Evolutionary conservation across 2,113 vertebrate species (phyloP).

Genomic region (Aptenodytes forsteri): DNA sequence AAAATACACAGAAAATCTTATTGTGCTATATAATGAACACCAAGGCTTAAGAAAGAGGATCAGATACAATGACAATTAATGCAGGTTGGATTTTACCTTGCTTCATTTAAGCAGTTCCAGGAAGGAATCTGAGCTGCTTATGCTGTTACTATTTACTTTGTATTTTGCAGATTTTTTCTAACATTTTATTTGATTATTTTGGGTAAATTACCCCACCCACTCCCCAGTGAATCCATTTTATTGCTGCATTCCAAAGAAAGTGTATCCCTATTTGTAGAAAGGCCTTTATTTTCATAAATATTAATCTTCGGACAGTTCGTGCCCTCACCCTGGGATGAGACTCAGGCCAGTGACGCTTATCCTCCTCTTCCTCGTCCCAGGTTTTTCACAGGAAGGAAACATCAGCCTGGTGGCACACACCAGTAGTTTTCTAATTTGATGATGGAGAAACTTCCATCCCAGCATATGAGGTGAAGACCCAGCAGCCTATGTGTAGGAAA

Average conservation of each 20-base stretch:
- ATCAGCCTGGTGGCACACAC: background rate
- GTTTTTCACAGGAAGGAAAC: background rate
- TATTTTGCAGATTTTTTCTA: background rate
- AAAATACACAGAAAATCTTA: conserved; percentile 4
- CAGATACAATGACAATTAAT: background rate
- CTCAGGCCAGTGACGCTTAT: background rate
- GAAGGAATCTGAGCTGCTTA: background rate
- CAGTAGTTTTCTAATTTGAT: background rate
- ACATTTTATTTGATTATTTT: background rate
- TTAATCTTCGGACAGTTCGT: background rate
- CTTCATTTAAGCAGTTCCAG: background rate
- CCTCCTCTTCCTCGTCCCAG: background rate
- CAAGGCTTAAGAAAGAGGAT: background rate
- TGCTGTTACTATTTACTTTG: background rate
- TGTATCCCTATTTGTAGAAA: background rate
- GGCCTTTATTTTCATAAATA: background rate
- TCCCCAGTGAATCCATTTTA: fast-evolving
- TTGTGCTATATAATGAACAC: background rate
- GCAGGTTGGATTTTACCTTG: background rate
- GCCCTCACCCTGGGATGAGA: background rate
- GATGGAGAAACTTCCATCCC: background rate
- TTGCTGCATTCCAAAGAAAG: background rate
- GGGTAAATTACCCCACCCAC: background rate
- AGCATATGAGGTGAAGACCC: background rate
- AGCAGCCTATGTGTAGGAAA: background rate